Evolutionary conservation across 2,888 invertebrate species (phyloP), one percentile per base, ranked within the genome.

Genomic region (Coleophora deauratella): DNA sequence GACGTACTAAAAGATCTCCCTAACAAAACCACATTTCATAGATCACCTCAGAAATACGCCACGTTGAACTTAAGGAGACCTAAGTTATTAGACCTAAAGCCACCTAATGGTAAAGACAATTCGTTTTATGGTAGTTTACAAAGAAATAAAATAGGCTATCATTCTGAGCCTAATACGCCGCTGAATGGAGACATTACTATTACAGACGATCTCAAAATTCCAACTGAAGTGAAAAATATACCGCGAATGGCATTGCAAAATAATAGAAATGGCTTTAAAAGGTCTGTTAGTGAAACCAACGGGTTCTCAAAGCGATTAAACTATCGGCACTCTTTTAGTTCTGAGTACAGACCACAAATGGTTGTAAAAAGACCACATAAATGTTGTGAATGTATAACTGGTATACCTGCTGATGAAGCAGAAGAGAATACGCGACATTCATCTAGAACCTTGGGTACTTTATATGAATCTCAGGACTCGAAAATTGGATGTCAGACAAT

Each of bases 401-500:
- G 86, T 35, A 67, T 82, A 57, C 71, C 78, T 27, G 76, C 72
- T 45, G 86, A 76, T 62, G 70, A 74, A 44, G 66, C 69, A 27
- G 68, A 66, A 39, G 55, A 70, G 65, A 54, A 76, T 62, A 13
- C 85, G 56, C 44, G 80, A 56, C 55, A 70, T 15, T 61, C 68
- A 1, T 69, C 80, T 1, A 62, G 89, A 76, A 79, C 76, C 28
- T 60, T 86, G 45, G 82, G 82, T 37, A 86, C 86, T 27, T 63
- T 86, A 37, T 86, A 86, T 49, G 86, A 86, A 65, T 69, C 85
- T 43, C 81, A 88, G 65, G 90, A 92, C 64, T 88, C 90, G n/a
- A 89, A 91, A 71, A 86, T 91, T 45, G 91, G 90, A 30, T 90
- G 89, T 54, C 90, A 90, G 71, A 89, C 91, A 2, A 90, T 90